Evolutionary conservation across 2,888 invertebrate genomes (phyloP).

Genomic region (Rapana venosa): DNA sequence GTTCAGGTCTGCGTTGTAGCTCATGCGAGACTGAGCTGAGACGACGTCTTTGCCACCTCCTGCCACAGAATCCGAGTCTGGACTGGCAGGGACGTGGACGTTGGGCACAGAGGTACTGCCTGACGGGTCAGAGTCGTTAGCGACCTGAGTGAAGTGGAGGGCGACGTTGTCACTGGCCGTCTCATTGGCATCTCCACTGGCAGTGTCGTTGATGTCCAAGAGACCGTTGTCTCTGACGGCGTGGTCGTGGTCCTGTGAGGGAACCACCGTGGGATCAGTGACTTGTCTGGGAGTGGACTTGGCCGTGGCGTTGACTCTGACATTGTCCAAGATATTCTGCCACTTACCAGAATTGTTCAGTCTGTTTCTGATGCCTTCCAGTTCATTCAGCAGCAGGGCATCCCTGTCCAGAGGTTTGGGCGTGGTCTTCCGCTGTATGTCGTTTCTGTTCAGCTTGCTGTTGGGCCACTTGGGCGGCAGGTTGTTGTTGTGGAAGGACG

Average conservation of each 20-base stretch:
- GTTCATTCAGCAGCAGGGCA: conserved; percentile 10
- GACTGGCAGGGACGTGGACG: neutral
- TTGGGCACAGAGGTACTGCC: neutral
- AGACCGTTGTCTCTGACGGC: neutral
- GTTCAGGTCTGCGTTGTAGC: conserved; percentile 26
- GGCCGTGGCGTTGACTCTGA: neutral
- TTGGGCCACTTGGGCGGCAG: conserved; percentile 8
- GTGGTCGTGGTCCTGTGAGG: too few species aligned
- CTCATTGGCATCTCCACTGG: conserved; percentile 31
- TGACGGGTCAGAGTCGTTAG: neutral
- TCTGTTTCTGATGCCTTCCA: conserved; percentile 21
- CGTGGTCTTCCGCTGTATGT: neutral
- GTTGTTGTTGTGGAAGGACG: conserved; percentile 4
- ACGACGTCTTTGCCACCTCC: neutral
- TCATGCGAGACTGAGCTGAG: conserved; percentile 38
- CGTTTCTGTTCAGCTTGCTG: neutral
- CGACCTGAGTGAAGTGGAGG: conserved; percentile 25
- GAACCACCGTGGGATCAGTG: neutral
- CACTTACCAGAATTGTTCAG: conserved; percentile 36
- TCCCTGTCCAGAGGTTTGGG: neutral
- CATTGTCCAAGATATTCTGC: conserved; percentile 27
- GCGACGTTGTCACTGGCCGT: conserved; percentile 25
- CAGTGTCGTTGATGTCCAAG: conserved; percentile 5
- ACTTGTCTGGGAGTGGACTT: neutral
- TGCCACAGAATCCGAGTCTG: neutral